Evolutionary conservation across 2,797 vertebrate genomes (phyloP).

Genomic region (Sebastes steindachneri): DNA sequence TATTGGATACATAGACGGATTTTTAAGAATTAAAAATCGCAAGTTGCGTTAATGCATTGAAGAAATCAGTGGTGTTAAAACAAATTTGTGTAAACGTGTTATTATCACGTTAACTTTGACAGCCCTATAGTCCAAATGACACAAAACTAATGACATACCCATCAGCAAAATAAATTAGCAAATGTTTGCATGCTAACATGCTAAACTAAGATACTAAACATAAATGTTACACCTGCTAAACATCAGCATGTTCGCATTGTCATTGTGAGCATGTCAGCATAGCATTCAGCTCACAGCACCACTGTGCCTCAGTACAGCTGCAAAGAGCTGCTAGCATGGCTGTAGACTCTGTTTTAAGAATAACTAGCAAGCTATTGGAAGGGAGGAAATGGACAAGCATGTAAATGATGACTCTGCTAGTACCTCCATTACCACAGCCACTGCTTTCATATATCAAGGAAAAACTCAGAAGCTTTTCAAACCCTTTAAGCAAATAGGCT

Average conservation of each 20-base stretch:
- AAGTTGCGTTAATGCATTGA: rapidly evolving
- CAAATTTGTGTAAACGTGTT: too few relatives aligned
- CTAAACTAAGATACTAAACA: neutral
- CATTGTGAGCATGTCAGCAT: neutral
- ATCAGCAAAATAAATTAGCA: too few relatives aligned
- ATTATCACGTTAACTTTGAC: too few relatives aligned
- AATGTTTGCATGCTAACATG: neutral
- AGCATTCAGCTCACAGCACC: neutral
- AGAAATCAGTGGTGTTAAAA: too few relatives aligned
- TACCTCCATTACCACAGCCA: neutral
- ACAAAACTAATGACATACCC: too few relatives aligned
- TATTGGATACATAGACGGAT: neutral
- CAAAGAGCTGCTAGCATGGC: neutral
- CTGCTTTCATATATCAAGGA: slow-evolving; percentile 16
- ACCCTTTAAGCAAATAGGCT: slow-evolving; percentile 23
- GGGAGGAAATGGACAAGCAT: neutral
- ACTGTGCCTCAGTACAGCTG: neutral
- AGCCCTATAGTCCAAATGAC: too few relatives aligned
- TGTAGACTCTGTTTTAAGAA: neutral
- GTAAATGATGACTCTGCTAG: slow-evolving; percentile 7
- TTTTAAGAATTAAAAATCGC: too few relatives aligned
- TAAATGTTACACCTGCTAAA: neutral
- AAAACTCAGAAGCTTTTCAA: neutral
- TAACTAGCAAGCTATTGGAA: neutral
- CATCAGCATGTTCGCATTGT: neutral